Conservation (phyloP, 2,888 invertebrate species). For the Ernsta delagoae region DNA sequence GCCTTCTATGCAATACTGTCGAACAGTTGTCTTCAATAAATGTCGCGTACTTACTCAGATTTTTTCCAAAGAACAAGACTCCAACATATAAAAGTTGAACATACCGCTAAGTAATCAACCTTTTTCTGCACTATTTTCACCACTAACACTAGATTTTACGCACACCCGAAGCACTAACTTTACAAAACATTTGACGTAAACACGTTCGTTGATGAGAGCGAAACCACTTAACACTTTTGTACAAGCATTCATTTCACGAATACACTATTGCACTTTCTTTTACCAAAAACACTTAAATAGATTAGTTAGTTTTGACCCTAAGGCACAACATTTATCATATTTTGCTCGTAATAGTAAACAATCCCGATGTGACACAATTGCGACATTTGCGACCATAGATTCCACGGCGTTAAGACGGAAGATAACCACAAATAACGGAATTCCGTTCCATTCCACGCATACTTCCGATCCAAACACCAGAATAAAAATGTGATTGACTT, state of each 20-base stretch:
- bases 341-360: conserved; percentile 80
- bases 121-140: conserved; percentile 50
- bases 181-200: conserved; percentile 73
- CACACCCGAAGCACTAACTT: conserved; percentile 59
- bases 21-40: conserved; percentile 66
- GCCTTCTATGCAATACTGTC: conserved; percentile 47
- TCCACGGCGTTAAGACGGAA: conserved; percentile 71
- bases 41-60: conserved; percentile 58
- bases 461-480: too few species aligned
- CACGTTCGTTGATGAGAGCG: conserved; percentile 48
- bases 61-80: conserved; percentile 51
- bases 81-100: conserved; percentile 49
- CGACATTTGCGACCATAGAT: conserved; percentile 81
- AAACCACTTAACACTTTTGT: conserved; percentile 39
- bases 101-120: conserved; percentile 54
- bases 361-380: conserved; percentile 77
- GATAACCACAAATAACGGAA: conserved; percentile 74
- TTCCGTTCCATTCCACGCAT: conserved; percentile 57
- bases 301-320: conserved; percentile 6
- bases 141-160: conserved; percentile 52
- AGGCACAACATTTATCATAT: conserved; percentile 52
- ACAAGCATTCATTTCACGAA: conserved; percentile 9
- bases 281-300: not conserved
- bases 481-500: too few species aligned
- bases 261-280: conserved; percentile 4